Evolutionary conservation across 2,113 vertebrate genomes (phyloP).

Genomic region (Romanogobio albipinnatus): DNA sequence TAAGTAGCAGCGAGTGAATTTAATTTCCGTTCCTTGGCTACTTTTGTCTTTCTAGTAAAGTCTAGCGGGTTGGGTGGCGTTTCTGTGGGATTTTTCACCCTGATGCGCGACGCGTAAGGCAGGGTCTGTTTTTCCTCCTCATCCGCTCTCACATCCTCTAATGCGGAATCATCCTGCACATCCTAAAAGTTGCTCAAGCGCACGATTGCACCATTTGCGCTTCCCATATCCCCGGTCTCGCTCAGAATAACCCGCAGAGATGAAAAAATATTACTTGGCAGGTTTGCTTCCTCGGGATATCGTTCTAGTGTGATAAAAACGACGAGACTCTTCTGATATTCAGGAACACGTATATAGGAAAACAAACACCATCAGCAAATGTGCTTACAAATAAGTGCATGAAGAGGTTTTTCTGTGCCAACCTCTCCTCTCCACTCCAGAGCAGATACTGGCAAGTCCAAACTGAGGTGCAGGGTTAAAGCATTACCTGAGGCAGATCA

Average conservation of each 20-base stretch:
- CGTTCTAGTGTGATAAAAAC: background rate
- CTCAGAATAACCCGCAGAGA: background rate
- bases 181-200: constrained; percentile 39
- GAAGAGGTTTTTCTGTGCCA: background rate
- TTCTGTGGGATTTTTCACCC: constrained; percentile 5
- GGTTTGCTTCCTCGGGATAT: background rate
- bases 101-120: constrained; percentile 3
- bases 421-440: constrained; percentile 28
- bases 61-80: background rate
- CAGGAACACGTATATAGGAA: background rate
- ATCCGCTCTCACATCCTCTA: constrained; percentile 30
- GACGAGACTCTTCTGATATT: background rate
- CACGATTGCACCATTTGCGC: background rate
- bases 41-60: constrained; percentile 35
- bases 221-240: background rate
- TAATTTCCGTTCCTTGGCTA: background rate
- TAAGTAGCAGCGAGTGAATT: background rate
- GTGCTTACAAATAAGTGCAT: constrained; percentile 9
- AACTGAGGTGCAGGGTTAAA: constrained; percentile 36
- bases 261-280: background rate
- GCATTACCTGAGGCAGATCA: constrained; percentile 2
- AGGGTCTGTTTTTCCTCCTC: constrained; percentile 9
- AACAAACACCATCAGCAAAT: background rate
- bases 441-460: constrained; percentile 1
- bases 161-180: constrained; percentile 21